phyloP scores from a whole-genome alignment of 2,888 invertebrate species.

The Drosophila multiciliata region DNA sequence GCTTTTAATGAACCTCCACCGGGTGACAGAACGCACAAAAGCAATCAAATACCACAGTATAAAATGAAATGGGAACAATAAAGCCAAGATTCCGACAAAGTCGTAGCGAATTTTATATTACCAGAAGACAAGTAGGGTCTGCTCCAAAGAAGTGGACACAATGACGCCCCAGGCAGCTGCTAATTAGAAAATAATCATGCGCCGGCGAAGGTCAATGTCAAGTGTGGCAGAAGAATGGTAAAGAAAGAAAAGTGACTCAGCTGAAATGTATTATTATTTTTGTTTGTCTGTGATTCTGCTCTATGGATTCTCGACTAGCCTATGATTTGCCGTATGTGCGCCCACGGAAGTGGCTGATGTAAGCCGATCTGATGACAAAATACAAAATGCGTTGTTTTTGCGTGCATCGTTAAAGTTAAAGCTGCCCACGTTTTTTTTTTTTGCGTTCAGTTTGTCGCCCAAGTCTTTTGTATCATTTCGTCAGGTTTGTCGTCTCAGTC shows the following conservation, averaged over 20 bases:
- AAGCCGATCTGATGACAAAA: conserved; percentile 41
- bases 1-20: conserved; percentile 65
- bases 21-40: conserved; percentile 49
- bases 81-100: conserved; percentile 23
- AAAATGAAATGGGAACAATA: conserved; percentile 44
- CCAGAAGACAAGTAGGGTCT: conserved; percentile 47
- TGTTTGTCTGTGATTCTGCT: neutral
- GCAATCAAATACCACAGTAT: conserved; percentile 24
- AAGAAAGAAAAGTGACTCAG: conserved; percentile 47
- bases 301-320: neutral
- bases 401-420: conserved; percentile 16
- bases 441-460: conserved; percentile 1
- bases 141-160: conserved; percentile 45
- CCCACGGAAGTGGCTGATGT: conserved; percentile 43
- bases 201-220: conserved; percentile 68
- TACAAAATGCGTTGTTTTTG: neutral
- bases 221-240: conserved; percentile 20
- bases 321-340: conserved; percentile 5
- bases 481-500: conserved; percentile 61
- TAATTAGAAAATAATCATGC: conserved; percentile 75
- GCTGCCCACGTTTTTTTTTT: conserved; percentile 35
- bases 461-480: conserved; percentile 1
- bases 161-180: conserved; percentile 41
- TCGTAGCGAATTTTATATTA: conserved; percentile 37
- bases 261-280: conserved; percentile 16